Evolutionary conservation across 1,140 invertebrate genomes (phyloP).

Genomic region (Rhynchophorus ferrugineus): DNA sequence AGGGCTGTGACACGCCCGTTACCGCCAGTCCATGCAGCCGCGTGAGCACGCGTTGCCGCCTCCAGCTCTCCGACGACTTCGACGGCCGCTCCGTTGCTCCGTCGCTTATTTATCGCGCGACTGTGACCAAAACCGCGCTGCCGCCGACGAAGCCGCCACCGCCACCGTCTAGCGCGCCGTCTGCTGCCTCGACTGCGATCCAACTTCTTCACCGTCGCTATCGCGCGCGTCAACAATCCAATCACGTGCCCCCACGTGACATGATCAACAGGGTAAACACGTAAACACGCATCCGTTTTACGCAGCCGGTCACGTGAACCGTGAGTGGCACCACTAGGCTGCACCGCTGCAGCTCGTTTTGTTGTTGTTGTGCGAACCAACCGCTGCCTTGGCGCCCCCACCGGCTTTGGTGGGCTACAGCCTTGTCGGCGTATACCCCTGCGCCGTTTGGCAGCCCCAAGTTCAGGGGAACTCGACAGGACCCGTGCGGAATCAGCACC

Average conservation of each 20-base stretch:
- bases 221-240: too few relatives aligned
- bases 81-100: slow-evolving; percentile 40
- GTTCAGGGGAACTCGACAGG: slow-evolving; percentile 24
- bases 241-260: slow-evolving; percentile 32
- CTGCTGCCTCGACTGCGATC: slow-evolving; percentile 18
- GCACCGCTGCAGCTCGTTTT: slow-evolving; percentile 4
- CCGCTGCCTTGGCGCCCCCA: slow-evolving; percentile 39
- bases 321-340: slow-evolving; percentile 5
- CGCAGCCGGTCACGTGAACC: slow-evolving; percentile 26
- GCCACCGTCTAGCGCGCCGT: slow-evolving; percentile 10
- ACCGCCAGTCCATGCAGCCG: slow-evolving; percentile 22
- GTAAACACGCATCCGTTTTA: slow-evolving; percentile 31
- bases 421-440: slow-evolving; percentile 48
- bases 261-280: slow-evolving; percentile 34
- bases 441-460: slow-evolving; percentile 45
- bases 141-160: slow-evolving; percentile 4
- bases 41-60: slow-evolving; percentile 39
- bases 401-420: slow-evolving; percentile 45
- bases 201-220: slow-evolving; percentile 6
- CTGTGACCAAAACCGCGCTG: slow-evolving; percentile 38
- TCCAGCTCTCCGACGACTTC: slow-evolving; percentile 32
- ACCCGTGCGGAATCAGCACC: slow-evolving; percentile 26
- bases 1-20: slow-evolving; percentile 39
- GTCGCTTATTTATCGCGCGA: slow-evolving; percentile 42
- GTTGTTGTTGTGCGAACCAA: slow-evolving; percentile 15